Percentiles rank a stretch among this genome's conserved stretches.
Conservation (phyloP, 2,797 vertebrate genomes). For the Periophthalmus magnuspinnatus region DNA sequence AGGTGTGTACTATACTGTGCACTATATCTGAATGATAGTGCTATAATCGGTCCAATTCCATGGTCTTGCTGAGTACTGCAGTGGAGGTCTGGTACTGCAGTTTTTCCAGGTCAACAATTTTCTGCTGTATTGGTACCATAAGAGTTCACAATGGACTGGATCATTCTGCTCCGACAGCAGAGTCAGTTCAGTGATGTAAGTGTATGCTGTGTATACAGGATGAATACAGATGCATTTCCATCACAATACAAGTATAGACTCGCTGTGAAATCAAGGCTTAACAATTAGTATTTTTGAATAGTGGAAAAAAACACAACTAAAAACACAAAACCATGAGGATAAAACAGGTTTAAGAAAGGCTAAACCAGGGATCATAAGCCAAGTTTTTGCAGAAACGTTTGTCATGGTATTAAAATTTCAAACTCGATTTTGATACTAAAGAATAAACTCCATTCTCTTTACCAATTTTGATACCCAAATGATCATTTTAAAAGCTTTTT, state of each 20-base stretch:
- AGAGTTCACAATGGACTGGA: neutral
- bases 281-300: neutral
- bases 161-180: conserved; percentile 6
- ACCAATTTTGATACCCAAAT: no score
- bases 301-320: no score
- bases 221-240: no score
- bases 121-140: conserved; percentile 14
- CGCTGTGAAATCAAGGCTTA: neutral
- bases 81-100: conserved; percentile 13
- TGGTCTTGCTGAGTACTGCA: conserved; percentile 1
- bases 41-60: conserved; percentile 12
- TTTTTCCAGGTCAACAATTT: conserved; percentile 34
- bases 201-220: neutral
- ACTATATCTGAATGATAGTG: conserved; percentile 18
- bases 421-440: no score
- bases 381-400: no score
- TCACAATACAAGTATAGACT: neutral
- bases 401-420: no score
- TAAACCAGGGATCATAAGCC: no score
- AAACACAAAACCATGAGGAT: no score
- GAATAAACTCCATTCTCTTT: no score
- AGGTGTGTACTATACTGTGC: neutral
- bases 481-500: no score
- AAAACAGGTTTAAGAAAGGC: no score
- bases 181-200: neutral